phyloP scores from a whole-genome alignment of 1,140 invertebrate species.

The Drosophila gunungcola region DNA sequence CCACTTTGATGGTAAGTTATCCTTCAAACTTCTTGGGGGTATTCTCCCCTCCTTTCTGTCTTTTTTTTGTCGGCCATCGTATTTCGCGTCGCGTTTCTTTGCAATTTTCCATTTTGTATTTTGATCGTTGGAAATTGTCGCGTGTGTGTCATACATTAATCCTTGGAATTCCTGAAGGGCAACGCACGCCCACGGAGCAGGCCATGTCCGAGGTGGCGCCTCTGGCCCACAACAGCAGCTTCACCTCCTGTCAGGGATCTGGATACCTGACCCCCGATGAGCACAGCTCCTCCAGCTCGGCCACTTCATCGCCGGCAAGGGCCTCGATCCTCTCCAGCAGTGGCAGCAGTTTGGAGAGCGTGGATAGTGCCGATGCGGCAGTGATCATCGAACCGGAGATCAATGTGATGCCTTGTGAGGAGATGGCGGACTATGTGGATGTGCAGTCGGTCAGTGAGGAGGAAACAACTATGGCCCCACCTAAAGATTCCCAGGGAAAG shows the following conservation, averaged over 20 bases:
- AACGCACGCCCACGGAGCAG: constrained; percentile 58
- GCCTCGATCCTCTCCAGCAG: constrained; percentile 61
- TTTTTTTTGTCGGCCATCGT: constrained; percentile 11
- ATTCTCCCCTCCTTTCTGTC: not conserved
- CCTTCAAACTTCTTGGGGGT: not conserved
- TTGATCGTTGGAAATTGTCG: constrained; percentile 64
- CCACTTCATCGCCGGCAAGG: constrained; percentile 59
- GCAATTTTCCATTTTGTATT: constrained; percentile 62
- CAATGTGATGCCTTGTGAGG: constrained; percentile 65
- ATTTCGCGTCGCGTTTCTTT: constrained; percentile 28
- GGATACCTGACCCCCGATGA: constrained; percentile 86
- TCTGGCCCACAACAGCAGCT: constrained; percentile 86
- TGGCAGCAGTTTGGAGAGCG: constrained; percentile 51
- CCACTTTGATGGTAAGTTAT: constrained; percentile 83
- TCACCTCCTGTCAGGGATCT: constrained; percentile 87
- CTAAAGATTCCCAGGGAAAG: not conserved
- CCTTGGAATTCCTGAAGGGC: constrained; percentile 46
- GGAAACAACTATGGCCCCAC: constrained; percentile 33
- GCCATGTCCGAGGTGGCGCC: constrained; percentile 83
- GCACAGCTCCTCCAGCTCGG: constrained; percentile 75
- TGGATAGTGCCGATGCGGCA: constrained; percentile 69
- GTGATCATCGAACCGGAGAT: constrained; percentile 70
- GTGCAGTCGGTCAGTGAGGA: constrained; percentile 75
- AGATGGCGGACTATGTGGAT: constrained; percentile 60
- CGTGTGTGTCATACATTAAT: constrained; percentile 50